Base-by-base conservation (phyloP, 2,888 invertebrate genomes). In the Brachypalpus laphriformis region DNA sequence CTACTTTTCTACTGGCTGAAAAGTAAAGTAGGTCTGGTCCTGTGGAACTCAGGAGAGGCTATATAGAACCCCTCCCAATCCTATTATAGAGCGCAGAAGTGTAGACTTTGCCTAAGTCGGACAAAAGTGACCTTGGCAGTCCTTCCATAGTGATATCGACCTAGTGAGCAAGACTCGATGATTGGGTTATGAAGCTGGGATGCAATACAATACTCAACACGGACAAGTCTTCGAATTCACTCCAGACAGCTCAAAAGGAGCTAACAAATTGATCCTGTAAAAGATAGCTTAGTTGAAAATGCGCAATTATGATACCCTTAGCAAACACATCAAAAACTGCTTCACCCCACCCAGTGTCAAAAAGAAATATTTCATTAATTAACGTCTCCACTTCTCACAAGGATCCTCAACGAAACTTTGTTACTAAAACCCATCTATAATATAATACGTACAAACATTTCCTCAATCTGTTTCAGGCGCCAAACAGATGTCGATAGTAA, bases 281-380 rank as follows among this genome's bases (percentile, higher is more conserved):
- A 49, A n/a, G 7, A 14, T 59, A 2, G 11, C 59, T 47, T 47
- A 59, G 22, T 22, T 37, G 14, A 61, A 45, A 71, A 31, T 47
- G n/a, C 25, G 22, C 54, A 56, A 56, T 56, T 37, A 54, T 18
- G 11, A 18, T 75, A 54, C 28, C 51, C 54, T 37, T 25, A 14
- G 34, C 56, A 65, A 75, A 54, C 56, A 54, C 45, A 75, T 75
- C 65, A 65, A 59, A 22, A 72, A 40, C 28, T 72, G 31, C 42
- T 61, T 61, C 40, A 61, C 40, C 45, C 65, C 45, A 3, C 9
- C 34, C 54, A 47, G 42, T 56, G 42, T 56, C 45, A 65, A 34
- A 47, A 56, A 65, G 75, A 65, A 75, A 47, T 49, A 59, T 72
- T 65, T 65, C 65, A 56, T 65, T 65, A 75, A 75, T 65, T 75